phyloP scores from a whole-genome alignment of 2,797 vertebrate genomes.

The Aulostomus chinensis region DNA sequence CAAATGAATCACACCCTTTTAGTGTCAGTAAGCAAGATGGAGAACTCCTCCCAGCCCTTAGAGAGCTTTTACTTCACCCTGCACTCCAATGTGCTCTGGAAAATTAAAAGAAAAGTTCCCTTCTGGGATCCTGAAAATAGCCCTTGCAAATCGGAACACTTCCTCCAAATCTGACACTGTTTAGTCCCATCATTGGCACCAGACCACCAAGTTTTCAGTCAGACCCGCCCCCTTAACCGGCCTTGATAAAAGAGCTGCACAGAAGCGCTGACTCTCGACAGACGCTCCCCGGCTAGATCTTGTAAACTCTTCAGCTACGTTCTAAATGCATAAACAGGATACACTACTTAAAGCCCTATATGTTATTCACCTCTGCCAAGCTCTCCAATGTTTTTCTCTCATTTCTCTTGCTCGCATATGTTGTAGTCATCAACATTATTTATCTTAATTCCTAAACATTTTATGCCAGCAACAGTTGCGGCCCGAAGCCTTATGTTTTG shows the following conservation, averaged over 20 bases:
- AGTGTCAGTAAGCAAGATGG: slow-evolving; percentile 39
- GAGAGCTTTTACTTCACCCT: slow-evolving; percentile 50
- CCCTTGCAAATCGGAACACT: slow-evolving; percentile 54
- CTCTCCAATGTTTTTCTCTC: neutral
- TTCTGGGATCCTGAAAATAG: slow-evolving; percentile 60
- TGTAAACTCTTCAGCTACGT: neutral
- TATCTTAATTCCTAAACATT: too few species aligned
- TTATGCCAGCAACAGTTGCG: too few species aligned
- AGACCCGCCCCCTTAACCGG: neutral
- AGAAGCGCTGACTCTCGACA: neutral
- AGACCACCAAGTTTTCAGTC: slow-evolving; percentile 36
- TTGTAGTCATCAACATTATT: too few species aligned
- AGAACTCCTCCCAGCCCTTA: slow-evolving; percentile 18
- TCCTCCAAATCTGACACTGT: slow-evolving; percentile 40
- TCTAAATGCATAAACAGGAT: neutral
- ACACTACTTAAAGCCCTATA: neutral
- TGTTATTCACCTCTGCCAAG: neutral
- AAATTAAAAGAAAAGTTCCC: slow-evolving; percentile 58
- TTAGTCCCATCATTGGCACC: slow-evolving; percentile 24
- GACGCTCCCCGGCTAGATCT: too few species aligned
- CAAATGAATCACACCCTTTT: slow-evolving; percentile 35
- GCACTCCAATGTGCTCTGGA: slow-evolving; percentile 13
- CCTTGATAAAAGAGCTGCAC: neutral
- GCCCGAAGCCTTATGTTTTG: too few species aligned
- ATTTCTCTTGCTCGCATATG: neutral